phyloP scores from a whole-genome alignment of 2,797 vertebrate species.

The Enteromius afrohamiltoni region DNA sequence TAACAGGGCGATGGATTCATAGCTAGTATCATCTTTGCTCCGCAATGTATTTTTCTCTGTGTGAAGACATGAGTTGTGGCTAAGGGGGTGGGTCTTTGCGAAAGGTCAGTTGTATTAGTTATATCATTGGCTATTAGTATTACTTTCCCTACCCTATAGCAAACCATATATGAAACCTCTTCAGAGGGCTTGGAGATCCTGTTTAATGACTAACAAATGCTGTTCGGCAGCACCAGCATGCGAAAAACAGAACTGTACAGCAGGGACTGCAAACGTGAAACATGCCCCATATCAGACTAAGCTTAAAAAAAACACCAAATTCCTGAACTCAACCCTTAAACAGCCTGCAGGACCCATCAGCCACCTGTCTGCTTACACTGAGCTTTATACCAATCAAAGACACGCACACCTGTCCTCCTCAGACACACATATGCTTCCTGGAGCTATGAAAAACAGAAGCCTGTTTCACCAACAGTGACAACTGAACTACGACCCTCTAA shows the following conservation, averaged over 20 bases:
- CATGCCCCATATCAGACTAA: background rate
- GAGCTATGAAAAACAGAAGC: slow-evolving; percentile 5
- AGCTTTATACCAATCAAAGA: slow-evolving; percentile 3
- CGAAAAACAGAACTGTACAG: background rate
- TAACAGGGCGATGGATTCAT: no score
- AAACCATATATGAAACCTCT: background rate
- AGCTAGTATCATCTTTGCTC: no score
- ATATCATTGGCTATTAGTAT: background rate
- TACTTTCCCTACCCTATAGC: background rate
- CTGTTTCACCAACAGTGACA: background rate
- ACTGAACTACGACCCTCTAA: background rate
- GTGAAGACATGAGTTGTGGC: no score
- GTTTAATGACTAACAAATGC: background rate
- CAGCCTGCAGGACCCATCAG: slow-evolving; percentile 21
- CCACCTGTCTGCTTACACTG: slow-evolving; percentile 33
- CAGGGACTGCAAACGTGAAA: background rate
- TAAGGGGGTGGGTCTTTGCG: no score
- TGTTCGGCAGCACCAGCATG: background rate
- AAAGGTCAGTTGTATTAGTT: no score
- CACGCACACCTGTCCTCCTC: background rate
- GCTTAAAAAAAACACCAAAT: background rate
- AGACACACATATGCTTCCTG: background rate
- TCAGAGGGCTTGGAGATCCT: background rate
- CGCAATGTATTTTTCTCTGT: no score
- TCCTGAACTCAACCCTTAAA: slow-evolving; percentile 5